Evolutionary conservation across 1,140 invertebrate species (phyloP), one percentile per base, ranked within the genome.

Genomic region (Danaus plexippus): DNA sequence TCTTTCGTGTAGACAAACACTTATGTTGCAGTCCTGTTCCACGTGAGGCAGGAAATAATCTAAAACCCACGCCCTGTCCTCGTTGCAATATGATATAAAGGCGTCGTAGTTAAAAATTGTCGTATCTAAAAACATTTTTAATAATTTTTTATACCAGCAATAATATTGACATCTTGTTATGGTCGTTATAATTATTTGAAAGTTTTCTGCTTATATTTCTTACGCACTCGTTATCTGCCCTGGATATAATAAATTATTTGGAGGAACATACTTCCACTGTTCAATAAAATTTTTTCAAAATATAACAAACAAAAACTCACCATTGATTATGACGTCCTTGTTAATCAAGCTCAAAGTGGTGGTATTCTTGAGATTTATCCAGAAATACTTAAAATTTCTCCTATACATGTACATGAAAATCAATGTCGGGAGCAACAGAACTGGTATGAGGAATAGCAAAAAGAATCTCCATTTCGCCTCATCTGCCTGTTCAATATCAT

Each of bases 51-150:
- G 61, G 0, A 91, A 71, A 15, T 90, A 75, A 51, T 91, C 88
- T 12, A 91, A 59, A 1, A 92, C 88, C 89, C 91, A 91, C 0
- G 74, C 62, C 0, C 90, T 74, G 69, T 92, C 90, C 18, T 88
- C 87, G 42, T 92, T 89, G 64, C 89, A 90, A 58, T 91, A 92
- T 2, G 90, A 91, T 1, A 91, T 89, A 57, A 92, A 92, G 0
- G 91, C 88, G 52, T 92, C 90, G 62, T 15, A 15, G 15, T 15
- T 15, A 15, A 15, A 15, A 15, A 15, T 15, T 1, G 68, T 63
- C 5, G 49, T 59, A 1, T 77, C 83, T 86, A 52, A 59, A 71
- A 70, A 2, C 1, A 32, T 32, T 32, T 32, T 32, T 32, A 32
- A 32, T 32, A 32, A 6, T 32, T 0, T 7, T 32, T 32, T 6